Evolutionary conservation across 2,888 invertebrate species (phyloP), one percentile per base, ranked within the genome.

Genomic region (Congeria kusceri): DNA sequence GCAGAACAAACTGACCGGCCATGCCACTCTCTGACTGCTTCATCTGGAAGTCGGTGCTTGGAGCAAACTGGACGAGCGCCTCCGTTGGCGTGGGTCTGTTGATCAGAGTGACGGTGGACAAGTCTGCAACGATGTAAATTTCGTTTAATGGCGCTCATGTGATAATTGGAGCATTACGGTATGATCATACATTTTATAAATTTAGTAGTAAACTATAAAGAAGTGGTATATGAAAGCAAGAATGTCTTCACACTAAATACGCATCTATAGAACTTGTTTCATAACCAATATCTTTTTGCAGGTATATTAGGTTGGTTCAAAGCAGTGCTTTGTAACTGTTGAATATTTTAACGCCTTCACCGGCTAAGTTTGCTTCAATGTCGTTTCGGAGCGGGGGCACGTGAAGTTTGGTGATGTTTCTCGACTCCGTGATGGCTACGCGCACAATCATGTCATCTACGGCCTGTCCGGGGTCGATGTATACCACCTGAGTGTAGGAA

Each of bases 381-480:
- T 88, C 87, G 65, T 87, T 84, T 80, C 96, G 94, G 59, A 96
- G 92, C 75, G 95, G 95, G 0, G 96, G 96, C 1, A 96, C 95
- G 77, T 95, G 94, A 5, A 96, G 94, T 25, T 93, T 93, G 0
- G 95, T 95, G 39, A 96, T 94, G 84, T 95, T 95, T 81, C 95
- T 94, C 1, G 94, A 93, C 92, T 96, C 96, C 74, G 95, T 94
- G 80, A 96, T 95, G 77, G 95, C 94, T 0, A 96, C 95, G 18
- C 95, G 94, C 64, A 96, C 95, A 25, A 94, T 94, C 73, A 96
- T 94, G 86, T 96, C 95, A 53, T 95, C 95, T 20, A 96, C 95
- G 3, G 87, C 86, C 84, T 95, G 95, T 32, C 96, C 96, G 0
- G 96, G 96, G 90, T 96, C 95, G 72, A 96, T 94, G 92, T 96